phyloP scores from a whole-genome alignment of 2,113 vertebrate genomes.

The Hypanus sabinus region DNA sequence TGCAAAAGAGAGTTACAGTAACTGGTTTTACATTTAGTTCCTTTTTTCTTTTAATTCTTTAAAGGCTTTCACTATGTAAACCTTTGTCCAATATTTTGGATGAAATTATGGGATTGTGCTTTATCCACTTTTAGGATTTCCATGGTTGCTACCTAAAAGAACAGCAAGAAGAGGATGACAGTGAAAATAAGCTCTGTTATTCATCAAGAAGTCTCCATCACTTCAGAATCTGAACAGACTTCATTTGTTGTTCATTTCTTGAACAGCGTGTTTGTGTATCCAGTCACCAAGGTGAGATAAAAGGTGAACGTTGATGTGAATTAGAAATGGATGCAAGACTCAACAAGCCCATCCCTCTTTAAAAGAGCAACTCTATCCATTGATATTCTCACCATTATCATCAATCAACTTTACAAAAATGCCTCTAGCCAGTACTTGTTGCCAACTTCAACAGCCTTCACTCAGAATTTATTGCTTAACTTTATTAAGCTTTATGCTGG shows the following conservation, averaged over 20 bases:
- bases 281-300: background rate
- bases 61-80: background rate
- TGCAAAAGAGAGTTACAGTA: background rate
- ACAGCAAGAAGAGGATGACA: background rate
- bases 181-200: background rate
- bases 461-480: background rate
- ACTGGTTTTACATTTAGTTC: background rate
- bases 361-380: background rate
- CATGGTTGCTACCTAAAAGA: background rate
- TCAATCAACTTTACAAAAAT: background rate
- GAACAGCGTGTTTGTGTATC: background rate
- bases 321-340: background rate
- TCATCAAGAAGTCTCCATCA: background rate
- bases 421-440: background rate
- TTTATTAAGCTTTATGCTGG: background rate
- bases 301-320: background rate
- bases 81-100: background rate
- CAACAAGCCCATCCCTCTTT: background rate
- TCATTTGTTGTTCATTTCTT: background rate
- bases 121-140: background rate
- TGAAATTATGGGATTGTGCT: background rate
- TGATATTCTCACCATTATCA: background rate
- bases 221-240: background rate
- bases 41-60: background rate
- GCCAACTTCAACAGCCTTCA: background rate